phyloP scores from a whole-genome alignment of 1,140 invertebrate species.

The Asobara japonica region DNA sequence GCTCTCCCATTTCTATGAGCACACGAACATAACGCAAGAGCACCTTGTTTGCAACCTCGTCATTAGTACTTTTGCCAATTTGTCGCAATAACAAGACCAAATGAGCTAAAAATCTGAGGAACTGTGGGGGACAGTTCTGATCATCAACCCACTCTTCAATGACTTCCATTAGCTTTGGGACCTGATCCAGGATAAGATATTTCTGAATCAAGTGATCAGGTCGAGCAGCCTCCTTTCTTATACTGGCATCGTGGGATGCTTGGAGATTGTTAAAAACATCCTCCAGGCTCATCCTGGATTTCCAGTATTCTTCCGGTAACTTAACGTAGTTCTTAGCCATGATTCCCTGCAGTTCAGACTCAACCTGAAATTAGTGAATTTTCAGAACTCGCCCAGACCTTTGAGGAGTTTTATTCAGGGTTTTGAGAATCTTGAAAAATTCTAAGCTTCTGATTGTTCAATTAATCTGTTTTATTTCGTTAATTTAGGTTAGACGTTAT shows the following conservation, averaged over 20 bases:
- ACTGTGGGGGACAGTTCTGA: constrained; percentile 65
- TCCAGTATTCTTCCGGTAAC: constrained; percentile 83
- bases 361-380: too few species aligned
- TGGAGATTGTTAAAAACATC: constrained; percentile 76
- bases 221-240: constrained; percentile 67
- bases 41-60: constrained; percentile 77
- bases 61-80: constrained; percentile 75
- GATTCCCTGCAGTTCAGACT: constrained; percentile 74
- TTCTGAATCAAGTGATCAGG: constrained; percentile 80
- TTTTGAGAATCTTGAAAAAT: too few species aligned
- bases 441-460: too few species aligned
- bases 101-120: constrained; percentile 85
- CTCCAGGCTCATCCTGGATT: constrained; percentile 76
- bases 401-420: too few species aligned
- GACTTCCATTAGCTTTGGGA: constrained; percentile 71
- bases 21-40: constrained; percentile 77
- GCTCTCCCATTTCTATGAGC: constrained; percentile 78
- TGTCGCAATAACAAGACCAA: constrained; percentile 83
- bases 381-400: too few species aligned
- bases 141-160: constrained; percentile 66
- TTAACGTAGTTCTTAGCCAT: constrained; percentile 66
- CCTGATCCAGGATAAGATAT: constrained; percentile 79
- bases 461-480: too few species aligned
- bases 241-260: constrained; percentile 66
- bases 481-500: too few species aligned